phyloP scores from a whole-genome alignment of 1,140 invertebrate genomes.

The Leptoteleia sp. region DNA sequence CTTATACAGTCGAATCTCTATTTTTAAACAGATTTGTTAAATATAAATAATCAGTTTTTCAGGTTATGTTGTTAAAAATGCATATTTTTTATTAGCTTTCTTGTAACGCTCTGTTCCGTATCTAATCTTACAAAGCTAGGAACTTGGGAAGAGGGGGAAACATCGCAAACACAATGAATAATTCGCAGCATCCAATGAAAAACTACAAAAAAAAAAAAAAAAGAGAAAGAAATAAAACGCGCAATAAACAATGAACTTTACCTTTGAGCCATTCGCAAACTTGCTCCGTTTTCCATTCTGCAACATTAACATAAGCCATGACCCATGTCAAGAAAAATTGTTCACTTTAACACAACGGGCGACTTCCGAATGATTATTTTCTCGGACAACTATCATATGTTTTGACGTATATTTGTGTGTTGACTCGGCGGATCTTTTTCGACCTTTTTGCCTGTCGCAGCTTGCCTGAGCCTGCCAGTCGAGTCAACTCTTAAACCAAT shows the following conservation, averaged over 20 bases:
- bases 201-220: no score
- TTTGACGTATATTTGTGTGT: constrained; percentile 43
- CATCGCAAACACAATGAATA: constrained; percentile 4
- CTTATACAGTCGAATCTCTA: no score
- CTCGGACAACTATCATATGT: constrained; percentile 49
- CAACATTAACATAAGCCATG: constrained; percentile 94
- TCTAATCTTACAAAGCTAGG: no score
- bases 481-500: constrained; percentile 30
- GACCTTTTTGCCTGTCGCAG: constrained; percentile 44
- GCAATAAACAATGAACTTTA: constrained; percentile 65
- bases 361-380: constrained; percentile 8
- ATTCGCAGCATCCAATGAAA: neutral
- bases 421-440: constrained; percentile 20
- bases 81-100: no score
- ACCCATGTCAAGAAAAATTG: constrained; percentile 56
- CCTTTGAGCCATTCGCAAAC: constrained; percentile 96
- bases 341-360: constrained; percentile 35
- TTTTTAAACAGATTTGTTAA: no score
- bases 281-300: constrained; percentile 95
- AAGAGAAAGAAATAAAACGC: constrained; percentile 29
- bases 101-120: no score
- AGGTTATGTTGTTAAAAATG: no score
- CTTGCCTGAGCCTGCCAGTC: constrained; percentile 39
- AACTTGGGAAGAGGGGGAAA: no score
- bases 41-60: no score